Evolutionary conservation across 2,113 vertebrate species (phyloP), one percentile per base, ranked within the genome.

Genomic region (Spheniscus mendiculus): DNA sequence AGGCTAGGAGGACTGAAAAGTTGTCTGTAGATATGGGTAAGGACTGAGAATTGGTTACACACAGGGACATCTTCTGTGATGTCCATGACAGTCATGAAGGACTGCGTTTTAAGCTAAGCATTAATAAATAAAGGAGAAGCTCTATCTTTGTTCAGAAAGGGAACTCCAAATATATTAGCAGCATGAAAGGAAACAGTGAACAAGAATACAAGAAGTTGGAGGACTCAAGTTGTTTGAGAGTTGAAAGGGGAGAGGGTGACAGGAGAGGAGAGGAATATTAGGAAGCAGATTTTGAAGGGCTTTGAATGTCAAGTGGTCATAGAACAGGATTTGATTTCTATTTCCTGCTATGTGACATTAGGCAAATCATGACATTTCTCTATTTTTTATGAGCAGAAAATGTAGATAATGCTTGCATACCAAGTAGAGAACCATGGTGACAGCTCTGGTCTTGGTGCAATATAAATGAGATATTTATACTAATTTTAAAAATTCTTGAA

Each of bases 291-390:
- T 87, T 58, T 70, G 91, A 87, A 92, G 91, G 58, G 77, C 40
- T 95, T 95, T 97, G 92, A 97, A 97, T 97, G 96, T 97, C 95
- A 92, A 97, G 95, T 96, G 91, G 89, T 83, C 83, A 45, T 90
- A 94, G 82, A 97, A 93, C 67, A 29, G 88, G 80, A 84, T 84
- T 94, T 92, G 93, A 91, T 91, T 96, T 91, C 83, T 94, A 45
- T 89, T 95, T 92, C 86, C 95, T 96, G 94, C 70, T 93, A 81
- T 89, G 77, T 93, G 91, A 93, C 88, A 94, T 94, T 96, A 92
- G 73, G 81, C 87, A 97, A 96, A 91, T 95, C 65, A 91, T 92
- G 94, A 94, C 92, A 87, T 92, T 95, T 95, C 26, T 84, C 56
- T 70, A 5, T 29, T 76, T 95, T 89, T 94, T 78, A 66, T 74